A percentile compares a stretch with the other conserved stretches of the same genome.
These are phyloP conservation scores for Xestia rhomboidea DNA, from an alignment of 2,888 invertebrate genomes.

Conservation along the genomic window DNA sequence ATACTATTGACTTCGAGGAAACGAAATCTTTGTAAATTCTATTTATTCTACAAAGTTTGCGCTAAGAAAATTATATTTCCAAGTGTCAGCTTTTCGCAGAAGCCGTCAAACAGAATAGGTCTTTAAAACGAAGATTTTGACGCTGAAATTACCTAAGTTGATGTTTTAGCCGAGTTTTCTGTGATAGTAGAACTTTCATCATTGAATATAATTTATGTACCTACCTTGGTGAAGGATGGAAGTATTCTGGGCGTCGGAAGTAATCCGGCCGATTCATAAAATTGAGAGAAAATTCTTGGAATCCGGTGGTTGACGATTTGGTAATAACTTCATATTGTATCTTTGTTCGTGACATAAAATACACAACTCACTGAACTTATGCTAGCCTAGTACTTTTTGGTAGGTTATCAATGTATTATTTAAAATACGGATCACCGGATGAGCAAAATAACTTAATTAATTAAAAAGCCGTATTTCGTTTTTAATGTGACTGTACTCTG, in stretches of 20 bases:
- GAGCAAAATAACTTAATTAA: no score
- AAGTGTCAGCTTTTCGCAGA: constrained; percentile 38
- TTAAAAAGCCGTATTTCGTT: no score
- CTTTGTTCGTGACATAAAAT: not conserved
- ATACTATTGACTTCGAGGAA: constrained; percentile 15
- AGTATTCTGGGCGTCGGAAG: not conserved
- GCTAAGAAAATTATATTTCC: constrained; percentile 32
- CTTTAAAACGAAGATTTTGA: constrained; percentile 38
- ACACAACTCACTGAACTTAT: no score
- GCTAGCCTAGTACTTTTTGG: no score
- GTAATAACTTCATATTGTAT: not conserved
- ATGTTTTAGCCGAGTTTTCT: constrained; percentile 30
- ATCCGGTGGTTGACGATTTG: not conserved
- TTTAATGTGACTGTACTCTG: no score
- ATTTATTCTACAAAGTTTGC: constrained; percentile 32
- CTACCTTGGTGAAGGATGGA: not conserved
- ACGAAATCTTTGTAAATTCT: constrained; percentile 27
- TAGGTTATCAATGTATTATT: no score
- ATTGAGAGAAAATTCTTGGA: not conserved
- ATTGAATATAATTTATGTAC: constrained; percentile 42
- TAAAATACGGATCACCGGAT: no score
- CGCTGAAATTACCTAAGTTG: constrained; percentile 37
- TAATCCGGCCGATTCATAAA: not conserved
- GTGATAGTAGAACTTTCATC: constrained; percentile 30
- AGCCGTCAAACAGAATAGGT: constrained; percentile 35